These are phyloP conservation scores for Semnopithecus entellus DNA, from an alignment of 2,113 vertebrate genomes.

Conservation along the genomic window DNA sequence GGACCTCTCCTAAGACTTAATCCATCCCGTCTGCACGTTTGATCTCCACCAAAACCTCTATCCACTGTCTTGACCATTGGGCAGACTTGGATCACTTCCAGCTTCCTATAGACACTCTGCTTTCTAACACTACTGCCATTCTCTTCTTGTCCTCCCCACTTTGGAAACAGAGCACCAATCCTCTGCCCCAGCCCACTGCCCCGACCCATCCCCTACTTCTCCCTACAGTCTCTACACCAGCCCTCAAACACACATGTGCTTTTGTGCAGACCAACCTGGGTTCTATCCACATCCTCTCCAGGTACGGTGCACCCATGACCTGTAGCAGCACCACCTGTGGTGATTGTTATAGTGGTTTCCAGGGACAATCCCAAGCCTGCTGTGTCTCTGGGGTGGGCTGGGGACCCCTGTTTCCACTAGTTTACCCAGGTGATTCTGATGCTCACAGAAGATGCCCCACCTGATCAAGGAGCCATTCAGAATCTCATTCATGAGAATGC, in stretches of 20 bases:
- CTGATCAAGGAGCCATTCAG: too few relatives aligned
- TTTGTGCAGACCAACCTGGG: background rate
- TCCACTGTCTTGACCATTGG: background rate
- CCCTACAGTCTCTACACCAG: background rate
- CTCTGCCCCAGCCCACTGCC: background rate
- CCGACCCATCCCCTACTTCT: background rate
- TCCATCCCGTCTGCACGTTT: too few relatives aligned
- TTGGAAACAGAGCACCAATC: background rate
- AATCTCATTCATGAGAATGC: background rate
- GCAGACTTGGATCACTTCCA: background rate
- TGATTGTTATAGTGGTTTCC: accelerated
- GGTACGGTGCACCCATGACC: background rate
- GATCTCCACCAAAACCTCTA: too few relatives aligned
- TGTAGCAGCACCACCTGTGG: too few relatives aligned
- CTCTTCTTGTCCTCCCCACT: background rate
- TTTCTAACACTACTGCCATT: background rate
- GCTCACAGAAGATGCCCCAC: background rate
- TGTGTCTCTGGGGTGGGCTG: background rate
- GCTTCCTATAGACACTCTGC: background rate
- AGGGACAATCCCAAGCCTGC: too few relatives aligned
- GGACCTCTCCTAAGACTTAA: background rate
- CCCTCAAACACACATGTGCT: background rate
- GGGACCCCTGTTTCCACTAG: background rate
- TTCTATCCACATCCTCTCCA: too few relatives aligned
- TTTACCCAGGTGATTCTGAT: too few relatives aligned